Percentiles rank a stretch among this genome's conserved stretches.
These are phyloP conservation scores for Psix sp. DNA, from an alignment of 1,140 invertebrate species.

Conservation along the genomic window DNA sequence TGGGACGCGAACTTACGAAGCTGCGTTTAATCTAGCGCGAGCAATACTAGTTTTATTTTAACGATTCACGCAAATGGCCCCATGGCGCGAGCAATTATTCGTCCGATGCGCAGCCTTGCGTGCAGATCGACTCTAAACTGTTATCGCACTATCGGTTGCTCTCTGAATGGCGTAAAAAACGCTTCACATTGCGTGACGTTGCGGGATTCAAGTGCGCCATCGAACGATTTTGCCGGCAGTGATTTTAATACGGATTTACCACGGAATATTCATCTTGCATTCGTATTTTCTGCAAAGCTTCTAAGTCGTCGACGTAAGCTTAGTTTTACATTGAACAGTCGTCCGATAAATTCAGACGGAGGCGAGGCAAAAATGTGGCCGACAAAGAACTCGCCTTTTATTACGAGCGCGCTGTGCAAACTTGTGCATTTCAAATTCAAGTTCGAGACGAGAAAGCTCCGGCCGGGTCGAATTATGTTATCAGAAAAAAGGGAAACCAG, in stretches of 20 bases:
- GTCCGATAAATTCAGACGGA: slow-evolving; percentile 40
- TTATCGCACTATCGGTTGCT: no score
- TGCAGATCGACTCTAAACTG: not conserved
- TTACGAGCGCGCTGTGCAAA: slow-evolving; percentile 21
- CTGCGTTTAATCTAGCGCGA: slow-evolving; percentile 11
- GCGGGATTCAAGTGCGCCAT: no score
- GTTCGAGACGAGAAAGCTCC: slow-evolving; percentile 7
- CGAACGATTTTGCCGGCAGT: slow-evolving; percentile 39
- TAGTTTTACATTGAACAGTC: slow-evolving; percentile 41
- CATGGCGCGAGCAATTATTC: slow-evolving; percentile 14
- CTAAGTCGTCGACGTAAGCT: slow-evolving; percentile 38
- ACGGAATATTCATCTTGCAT: slow-evolving; percentile 74
- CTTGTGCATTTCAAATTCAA: slow-evolving; percentile 37
- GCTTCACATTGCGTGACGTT: no score
- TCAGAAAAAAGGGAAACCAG: no score
- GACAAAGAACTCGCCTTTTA: slow-evolving; percentile 33
- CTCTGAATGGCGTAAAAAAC: no score
- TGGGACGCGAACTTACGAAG: slow-evolving; percentile 26
- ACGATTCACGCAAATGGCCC: not conserved
- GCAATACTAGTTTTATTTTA: slow-evolving; percentile 14
- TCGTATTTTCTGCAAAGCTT: slow-evolving; percentile 42
- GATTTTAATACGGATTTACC: slow-evolving; percentile 68
- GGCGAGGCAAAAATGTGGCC: slow-evolving; percentile 33
- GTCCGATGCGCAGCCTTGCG: not conserved
- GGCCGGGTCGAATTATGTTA: slow-evolving; percentile 12